Evolutionary conservation across 2,113 vertebrate species (phyloP).

Genomic region (Ochotona princeps): DNA sequence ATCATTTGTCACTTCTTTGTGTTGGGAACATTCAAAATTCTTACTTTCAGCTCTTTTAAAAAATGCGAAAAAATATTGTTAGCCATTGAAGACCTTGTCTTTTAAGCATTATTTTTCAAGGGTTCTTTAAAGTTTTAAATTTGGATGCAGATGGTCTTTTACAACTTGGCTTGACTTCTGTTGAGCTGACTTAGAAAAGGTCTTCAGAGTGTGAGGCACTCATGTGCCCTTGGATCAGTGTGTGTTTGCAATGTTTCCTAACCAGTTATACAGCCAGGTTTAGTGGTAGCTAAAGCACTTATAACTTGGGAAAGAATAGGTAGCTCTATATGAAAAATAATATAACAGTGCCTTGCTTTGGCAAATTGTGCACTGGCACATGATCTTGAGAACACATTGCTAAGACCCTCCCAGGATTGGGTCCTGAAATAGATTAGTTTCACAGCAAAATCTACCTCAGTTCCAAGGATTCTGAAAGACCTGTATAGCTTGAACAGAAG

Average conservation of each 20-base stretch:
- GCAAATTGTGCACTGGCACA: background rate
- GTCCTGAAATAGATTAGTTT: constrained; percentile 4
- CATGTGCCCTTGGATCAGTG: background rate
- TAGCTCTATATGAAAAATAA: background rate
- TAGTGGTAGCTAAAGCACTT: background rate
- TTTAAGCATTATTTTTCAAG: background rate
- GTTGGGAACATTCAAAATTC: background rate
- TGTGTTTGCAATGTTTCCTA: constrained; percentile 2
- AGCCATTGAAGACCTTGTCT: background rate
- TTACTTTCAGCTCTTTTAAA: background rate
- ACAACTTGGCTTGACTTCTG: background rate
- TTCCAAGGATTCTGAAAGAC: background rate
- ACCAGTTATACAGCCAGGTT: background rate
- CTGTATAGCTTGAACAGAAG: background rate
- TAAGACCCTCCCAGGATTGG: background rate
- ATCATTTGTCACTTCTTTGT: background rate
- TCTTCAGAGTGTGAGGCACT: background rate
- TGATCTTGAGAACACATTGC: background rate
- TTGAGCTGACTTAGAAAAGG: constrained; percentile 42
- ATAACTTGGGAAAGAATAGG: background rate
- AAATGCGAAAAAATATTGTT: background rate
- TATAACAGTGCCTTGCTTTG: constrained; percentile 12
- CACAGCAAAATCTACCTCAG: background rate
- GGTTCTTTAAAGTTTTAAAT: constrained; percentile 10
- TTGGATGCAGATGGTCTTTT: background rate